Conservation (phyloP, 2,797 vertebrate species). For the Eidolon dupreanum region DNA sequence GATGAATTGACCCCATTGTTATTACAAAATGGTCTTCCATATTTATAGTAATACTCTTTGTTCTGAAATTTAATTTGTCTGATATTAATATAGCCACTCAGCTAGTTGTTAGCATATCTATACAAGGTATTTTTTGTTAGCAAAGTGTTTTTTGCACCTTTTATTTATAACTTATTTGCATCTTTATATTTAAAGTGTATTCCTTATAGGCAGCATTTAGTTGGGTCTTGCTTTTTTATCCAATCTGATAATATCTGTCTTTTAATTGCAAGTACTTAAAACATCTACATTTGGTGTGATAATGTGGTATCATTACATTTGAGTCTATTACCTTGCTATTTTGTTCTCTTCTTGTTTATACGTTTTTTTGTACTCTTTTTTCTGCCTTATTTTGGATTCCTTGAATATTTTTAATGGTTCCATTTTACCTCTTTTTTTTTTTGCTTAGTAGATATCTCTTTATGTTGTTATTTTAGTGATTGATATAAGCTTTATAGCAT, state of each 20-base stretch:
- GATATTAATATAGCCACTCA: background rate
- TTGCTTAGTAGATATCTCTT: background rate
- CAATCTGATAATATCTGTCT: background rate
- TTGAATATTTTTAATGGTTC: slow-evolving; percentile 5
- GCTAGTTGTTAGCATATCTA: background rate
- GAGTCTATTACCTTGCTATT: background rate
- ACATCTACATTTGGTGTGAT: background rate
- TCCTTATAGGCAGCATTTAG: background rate
- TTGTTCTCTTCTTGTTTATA: background rate
- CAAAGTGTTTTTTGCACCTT: background rate
- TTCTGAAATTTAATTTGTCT: slow-evolving; percentile 4
- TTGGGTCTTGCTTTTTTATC: background rate
- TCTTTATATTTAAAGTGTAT: background rate
- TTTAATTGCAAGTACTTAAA: background rate
- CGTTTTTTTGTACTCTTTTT: background rate
- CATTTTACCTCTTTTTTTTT: background rate
- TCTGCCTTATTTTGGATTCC: background rate
- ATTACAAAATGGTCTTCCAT: background rate
- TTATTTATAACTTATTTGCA: background rate
- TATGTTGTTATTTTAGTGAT: background rate
- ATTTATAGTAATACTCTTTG: background rate
- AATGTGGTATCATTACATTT: background rate
- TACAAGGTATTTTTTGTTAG: background rate
- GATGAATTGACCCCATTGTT: background rate
- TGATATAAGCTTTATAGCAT: background rate